Evolutionary conservation across 2,888 invertebrate genomes (phyloP).

Genomic region (Helicoverpa assulta): DNA sequence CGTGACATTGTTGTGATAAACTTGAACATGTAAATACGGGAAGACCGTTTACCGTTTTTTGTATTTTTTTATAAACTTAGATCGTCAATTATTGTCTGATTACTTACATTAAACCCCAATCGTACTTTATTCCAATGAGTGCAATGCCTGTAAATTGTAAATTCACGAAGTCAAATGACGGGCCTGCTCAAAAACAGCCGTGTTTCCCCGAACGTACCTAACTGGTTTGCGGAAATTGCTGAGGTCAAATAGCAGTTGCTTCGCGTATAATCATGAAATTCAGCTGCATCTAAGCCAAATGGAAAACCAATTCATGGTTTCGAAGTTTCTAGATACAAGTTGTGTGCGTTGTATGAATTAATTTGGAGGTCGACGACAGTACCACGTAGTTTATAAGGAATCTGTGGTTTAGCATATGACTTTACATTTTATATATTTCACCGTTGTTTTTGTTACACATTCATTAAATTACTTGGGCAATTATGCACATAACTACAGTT

Average conservation of each 20-base stretch:
- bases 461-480: slow-evolving; percentile 1
- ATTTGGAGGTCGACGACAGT: slow-evolving; percentile 10
- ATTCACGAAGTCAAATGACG: too few species aligned
- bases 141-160: too few species aligned
- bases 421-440: slow-evolving; percentile 14
- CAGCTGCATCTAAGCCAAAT: not conserved
- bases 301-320: not conserved
- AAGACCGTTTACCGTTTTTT: too few species aligned
- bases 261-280: not conserved
- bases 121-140: too few species aligned
- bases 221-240: not conserved
- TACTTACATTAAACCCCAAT: too few species aligned
- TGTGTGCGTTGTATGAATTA: not conserved
- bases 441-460: slow-evolving; percentile 5
- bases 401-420: slow-evolving; percentile 1
- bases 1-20: slow-evolving; percentile 10
- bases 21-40: slow-evolving; percentile 13
- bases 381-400: not conserved
- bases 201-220: not conserved
- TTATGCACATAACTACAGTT: not conserved
- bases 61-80: too few species aligned
- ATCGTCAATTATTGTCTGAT: too few species aligned
- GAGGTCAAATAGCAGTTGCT: not conserved
- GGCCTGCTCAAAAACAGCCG: not conserved
- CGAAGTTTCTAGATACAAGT: not conserved